Conservation (phyloP, 2,888 invertebrate genomes). For the Timema podura region DNA sequence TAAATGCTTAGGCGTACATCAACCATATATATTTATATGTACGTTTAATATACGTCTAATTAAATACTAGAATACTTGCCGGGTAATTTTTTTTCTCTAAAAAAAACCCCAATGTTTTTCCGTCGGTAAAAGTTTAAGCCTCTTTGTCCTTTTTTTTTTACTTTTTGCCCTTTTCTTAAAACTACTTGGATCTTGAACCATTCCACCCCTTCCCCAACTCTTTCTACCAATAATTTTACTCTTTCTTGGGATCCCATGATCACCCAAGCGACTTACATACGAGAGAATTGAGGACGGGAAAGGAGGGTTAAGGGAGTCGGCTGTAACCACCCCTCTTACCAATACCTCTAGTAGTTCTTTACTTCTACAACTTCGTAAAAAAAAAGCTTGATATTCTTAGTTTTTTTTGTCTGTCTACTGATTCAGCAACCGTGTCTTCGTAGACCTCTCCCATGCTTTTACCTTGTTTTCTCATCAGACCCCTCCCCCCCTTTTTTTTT, state of each 20-base stretch:
- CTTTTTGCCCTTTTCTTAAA: constrained; percentile 12
- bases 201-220: background rate
- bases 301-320: no score
- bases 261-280: constrained; percentile 22
- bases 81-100: no score
- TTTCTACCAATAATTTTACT: background rate
- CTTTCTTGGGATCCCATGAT: constrained; percentile 18
- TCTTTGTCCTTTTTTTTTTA: constrained; percentile 18
- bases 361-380: constrained; percentile 16
- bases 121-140: constrained; percentile 8
- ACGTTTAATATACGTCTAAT: no score
- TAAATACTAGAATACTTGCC: no score
- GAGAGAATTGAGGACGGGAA: background rate
- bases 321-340: background rate
- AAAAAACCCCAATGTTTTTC: constrained; percentile 1
- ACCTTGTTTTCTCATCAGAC: constrained; percentile 16
- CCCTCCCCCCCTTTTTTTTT: constrained; percentile 14
- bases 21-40: no score
- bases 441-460: constrained; percentile 24
- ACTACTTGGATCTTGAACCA: background rate
- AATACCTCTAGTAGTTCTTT: constrained; percentile 9
- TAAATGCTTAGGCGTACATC: no score
- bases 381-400: background rate
- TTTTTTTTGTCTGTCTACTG: constrained; percentile 23
- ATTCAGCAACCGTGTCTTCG: constrained; percentile 27